Percentiles rank a stretch among this genome's conserved stretches.
Evolutionary conservation across 2,888 invertebrate species (phyloP).

Genomic region (Cheiracanthium punctorium): DNA sequence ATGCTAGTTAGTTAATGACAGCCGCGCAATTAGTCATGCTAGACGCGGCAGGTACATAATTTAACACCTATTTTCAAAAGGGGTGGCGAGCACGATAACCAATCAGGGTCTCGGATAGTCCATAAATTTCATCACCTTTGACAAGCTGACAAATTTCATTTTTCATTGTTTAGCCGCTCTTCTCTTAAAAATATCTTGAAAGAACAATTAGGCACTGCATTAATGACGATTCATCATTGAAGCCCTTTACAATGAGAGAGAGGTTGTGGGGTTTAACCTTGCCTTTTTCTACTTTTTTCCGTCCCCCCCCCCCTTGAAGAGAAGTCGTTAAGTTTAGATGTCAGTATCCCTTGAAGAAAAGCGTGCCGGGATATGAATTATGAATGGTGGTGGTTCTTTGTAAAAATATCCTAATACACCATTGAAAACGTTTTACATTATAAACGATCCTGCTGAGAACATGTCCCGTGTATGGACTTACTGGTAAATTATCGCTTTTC

Average conservation of each 20-base stretch:
- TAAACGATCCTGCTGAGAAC: not conserved
- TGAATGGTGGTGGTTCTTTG: not conserved
- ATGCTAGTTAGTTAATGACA: conserved; percentile 10
- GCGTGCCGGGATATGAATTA: not conserved
- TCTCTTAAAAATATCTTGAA: conserved; percentile 6
- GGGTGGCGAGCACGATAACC: not conserved
- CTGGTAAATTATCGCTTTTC: too few relatives aligned
- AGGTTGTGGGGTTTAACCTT: not conserved
- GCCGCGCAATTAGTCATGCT: not conserved
- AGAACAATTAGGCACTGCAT: conserved; percentile 5
- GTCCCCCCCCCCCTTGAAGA: too few relatives aligned
- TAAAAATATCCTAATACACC: not conserved
- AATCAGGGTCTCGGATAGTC: not conserved
- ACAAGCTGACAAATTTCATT: not conserved
- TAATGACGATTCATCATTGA: not conserved
- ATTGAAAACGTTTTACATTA: not conserved
- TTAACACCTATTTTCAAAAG: conserved; percentile 5
- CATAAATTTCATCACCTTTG: conserved; percentile 4
- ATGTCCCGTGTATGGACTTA: not conserved
- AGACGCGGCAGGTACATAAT: not conserved
- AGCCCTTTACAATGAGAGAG: not conserved
- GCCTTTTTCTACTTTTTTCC: not conserved
- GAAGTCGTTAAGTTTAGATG: conserved; percentile 3
- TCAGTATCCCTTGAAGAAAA: conserved; percentile 5
- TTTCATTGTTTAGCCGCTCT: conserved; percentile 3